Base-by-base conservation (phyloP, 2,888 invertebrate genomes). In the Philhelius pedissequus region DNA sequence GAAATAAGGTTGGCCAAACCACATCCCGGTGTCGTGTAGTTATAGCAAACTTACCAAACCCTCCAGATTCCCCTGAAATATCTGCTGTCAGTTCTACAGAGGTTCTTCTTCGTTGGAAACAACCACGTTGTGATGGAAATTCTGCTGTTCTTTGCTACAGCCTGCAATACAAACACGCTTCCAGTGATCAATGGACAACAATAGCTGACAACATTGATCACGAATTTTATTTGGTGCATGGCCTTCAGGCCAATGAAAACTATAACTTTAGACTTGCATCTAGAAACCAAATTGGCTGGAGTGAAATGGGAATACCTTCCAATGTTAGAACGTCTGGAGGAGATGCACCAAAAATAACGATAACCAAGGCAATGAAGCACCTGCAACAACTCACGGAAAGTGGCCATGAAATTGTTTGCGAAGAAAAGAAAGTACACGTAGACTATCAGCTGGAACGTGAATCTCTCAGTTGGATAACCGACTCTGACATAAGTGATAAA, bases 191-290 rank as follows among this genome's bases (percentile, higher is more conserved):
- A 58, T 99, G 99, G 99, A 94, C 94, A 18, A 95, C 96, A 54
- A 94, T 96, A 22, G 96, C 96, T 3, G 95, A 95, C 87, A 97
- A 97, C 89, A 97, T 98, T 86, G 97, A 98, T 91, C 97, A 98
- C 89, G 99, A 99, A 90, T 98, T 97, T 91, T 98, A 95, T 90
- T 92, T 98, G 15, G 94, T 98, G 1, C 94, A 94, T 87, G 94
- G 95, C 86, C 93, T 99, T n/a, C 92, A 94, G 68, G 94, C 97
- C 0, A 94, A 95, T 86, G 95, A 95, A 30, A 94, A 94, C 88
- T 98, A 99, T 91, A 95, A 97, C 87, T 98, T 99, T 93, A 93
- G 98, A 77, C 93, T 99, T 32, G 94, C 97, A 0, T 97, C 98
- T 0, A 94, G 95, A 87, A 99, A 99, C 92, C 94, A 95, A 68